Base-by-base conservation (phyloP, 2,797 vertebrate genomes). In the Erithacus rubecula region DNA sequence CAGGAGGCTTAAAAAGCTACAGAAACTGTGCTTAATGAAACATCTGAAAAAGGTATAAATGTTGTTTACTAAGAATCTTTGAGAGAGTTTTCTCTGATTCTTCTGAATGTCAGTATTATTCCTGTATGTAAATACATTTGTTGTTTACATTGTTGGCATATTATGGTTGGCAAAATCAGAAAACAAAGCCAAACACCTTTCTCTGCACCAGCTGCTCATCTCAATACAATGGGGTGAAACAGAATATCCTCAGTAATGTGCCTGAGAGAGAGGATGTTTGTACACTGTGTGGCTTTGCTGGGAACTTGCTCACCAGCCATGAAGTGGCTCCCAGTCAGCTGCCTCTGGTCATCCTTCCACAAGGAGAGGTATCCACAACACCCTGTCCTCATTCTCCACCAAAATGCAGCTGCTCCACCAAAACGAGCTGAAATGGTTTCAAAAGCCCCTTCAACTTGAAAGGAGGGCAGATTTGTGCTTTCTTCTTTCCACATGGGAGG, bases 361-460 rank as follows among this genome's bases (percentile, higher is more conserved):
- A 56, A 59, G 47, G 13, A 71, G 26, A 69, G 15, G 11, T 44
- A 30, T 63, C 52, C 37, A 14, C 3, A 5, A 15, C 11, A 56
- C 19, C 6, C 15, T 43, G 30, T 49, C 51, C 56, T 79, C 34
- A 11, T 47, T 89, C 65, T 53, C n/a, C 11, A 36, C 16, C 46
- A n/a, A 58, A 64, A 46, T 36, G 23, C 62, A 81, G 29, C 47
- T 78, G 43, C 43, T 71, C 30, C n/a, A n/a, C n/a, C n/a, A n/a
- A n/a, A n/a, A n/a, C n/a, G 51, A 83, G 21, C 32, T 83, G 41
- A 78, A 63, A 80, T 55, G 27, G 30, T 41, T 85, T 64, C 43
- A 69, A 65, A 92, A 46, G n/a, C n/a, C n/a, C n/a, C n/a, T n/a
- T n/a, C n/a, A n/a, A 17, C 43, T 58, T 92, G 58, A 81, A 91